Evolutionary conservation across 1,140 invertebrate genomes (phyloP).

Genomic region (Pseudomyrmex flavicornis): DNA sequence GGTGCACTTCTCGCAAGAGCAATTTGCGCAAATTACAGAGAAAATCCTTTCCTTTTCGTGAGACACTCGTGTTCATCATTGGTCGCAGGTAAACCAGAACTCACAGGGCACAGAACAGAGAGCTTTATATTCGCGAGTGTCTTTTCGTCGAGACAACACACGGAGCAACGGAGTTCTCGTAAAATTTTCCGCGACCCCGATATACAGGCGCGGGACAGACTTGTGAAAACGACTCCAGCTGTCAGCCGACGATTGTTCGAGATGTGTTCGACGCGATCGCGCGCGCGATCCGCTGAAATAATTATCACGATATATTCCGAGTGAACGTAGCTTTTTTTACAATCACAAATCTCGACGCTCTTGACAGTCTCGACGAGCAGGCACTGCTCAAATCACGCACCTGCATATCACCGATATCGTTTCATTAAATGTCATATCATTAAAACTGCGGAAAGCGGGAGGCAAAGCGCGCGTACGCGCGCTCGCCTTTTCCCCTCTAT

Average conservation of each 20-base stretch:
- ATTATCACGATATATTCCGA: neutral
- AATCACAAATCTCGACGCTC: too few relatives aligned
- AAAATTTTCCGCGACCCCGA: slow-evolving; percentile 34
- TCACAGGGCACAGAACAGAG: slow-evolving; percentile 5
- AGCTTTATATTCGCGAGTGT: slow-evolving; percentile 39
- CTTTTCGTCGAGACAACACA: slow-evolving; percentile 37
- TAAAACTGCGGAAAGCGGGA: slow-evolving; percentile 47
- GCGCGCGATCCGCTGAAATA: neutral
- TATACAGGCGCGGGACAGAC: neutral
- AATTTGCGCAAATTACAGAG: neutral
- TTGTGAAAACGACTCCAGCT: neutral
- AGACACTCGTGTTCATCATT: neutral
- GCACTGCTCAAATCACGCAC: slow-evolving; percentile 69
- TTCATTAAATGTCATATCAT: slow-evolving; percentile 81
- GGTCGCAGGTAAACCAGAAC: slow-evolving; percentile 33
- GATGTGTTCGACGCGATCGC: neutral
- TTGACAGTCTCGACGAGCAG: slow-evolving; percentile 60
- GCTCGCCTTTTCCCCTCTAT: slow-evolving; percentile 29
- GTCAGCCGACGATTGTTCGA: neutral
- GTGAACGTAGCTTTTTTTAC: neutral
- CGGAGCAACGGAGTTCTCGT: neutral
- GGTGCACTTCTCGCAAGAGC: too few relatives aligned
- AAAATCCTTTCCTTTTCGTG: neutral
- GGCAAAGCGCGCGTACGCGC: neutral
- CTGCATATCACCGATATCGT: slow-evolving; percentile 81